Conservation (phyloP, 2,113 vertebrate species). For the Phycodurus eques region DNA sequence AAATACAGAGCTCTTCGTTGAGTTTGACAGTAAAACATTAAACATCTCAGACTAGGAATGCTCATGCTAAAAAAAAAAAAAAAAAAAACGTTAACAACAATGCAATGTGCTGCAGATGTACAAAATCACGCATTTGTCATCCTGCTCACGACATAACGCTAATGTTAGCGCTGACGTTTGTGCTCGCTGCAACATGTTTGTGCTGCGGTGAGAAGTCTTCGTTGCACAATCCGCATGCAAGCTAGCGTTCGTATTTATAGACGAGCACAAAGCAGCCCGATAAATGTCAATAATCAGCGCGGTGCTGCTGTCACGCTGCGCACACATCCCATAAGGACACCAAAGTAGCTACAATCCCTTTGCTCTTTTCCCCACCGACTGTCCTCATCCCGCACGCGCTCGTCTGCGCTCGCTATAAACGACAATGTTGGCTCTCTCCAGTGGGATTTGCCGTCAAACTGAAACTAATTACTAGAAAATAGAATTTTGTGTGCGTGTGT, state of each 20-base stretch:
- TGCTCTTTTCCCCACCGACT: background rate
- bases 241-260: background rate
- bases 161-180: too few relatives aligned
- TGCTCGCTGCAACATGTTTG: too few relatives aligned
- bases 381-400: too few relatives aligned
- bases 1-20: too few relatives aligned
- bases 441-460: background rate
- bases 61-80: too few relatives aligned
- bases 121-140: too few relatives aligned
- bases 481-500: background rate
- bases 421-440: background rate
- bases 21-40: too few relatives aligned
- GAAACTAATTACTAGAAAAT: background rate
- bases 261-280: background rate
- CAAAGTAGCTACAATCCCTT: slow-evolving; percentile 7
- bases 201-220: too few relatives aligned
- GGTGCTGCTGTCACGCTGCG: background rate
- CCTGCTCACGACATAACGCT: too few relatives aligned
- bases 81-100: too few relatives aligned
- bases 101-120: too few relatives aligned
- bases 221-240: background rate
- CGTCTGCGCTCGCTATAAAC: background rate
- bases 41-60: too few relatives aligned
- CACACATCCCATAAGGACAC: slow-evolving; percentile 22
- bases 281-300: slow-evolving; percentile 13